Evolutionary conservation across 2,888 invertebrate genomes (phyloP), one percentile per base, ranked within the genome.

Genomic region (Cryptocephalus moraei): DNA sequence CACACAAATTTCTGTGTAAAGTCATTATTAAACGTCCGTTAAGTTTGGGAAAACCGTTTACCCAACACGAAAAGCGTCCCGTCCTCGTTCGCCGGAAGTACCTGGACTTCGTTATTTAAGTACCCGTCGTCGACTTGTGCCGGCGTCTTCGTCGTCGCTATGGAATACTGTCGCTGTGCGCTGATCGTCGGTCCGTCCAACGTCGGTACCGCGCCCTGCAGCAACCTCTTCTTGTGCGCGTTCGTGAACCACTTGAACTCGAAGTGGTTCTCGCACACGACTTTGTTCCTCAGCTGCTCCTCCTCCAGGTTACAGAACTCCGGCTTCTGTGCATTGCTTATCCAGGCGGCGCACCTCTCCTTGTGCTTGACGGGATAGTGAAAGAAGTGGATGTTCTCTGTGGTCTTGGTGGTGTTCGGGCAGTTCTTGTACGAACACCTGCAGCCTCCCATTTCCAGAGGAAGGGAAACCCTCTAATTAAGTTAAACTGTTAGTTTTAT

Each of bases 281-380:
- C 77, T 67, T 79, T 75, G 57, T 80, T 80, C 52, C 74, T 73
- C 10, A 80, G 63, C 61, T 80, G 79, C 39, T 77, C 76, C 42
- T 77, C 72, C 55, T 75, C 77, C 31, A 80, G 62, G 50, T 75
- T 69, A 8, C 74, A 67, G 53, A 77, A 79, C 32, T 76, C 73
- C 14, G 73, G 66, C 56, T 74, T 73, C 8, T 71, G 68, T 2
- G 77, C 75, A 63, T 78, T 78, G 13, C 71, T 64, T 9, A 80
- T 72, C 80, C 80, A 80, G 54, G 75, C 69, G 43, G 74, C 73
- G 59, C 80, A 80, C 39, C 80, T 68, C 33, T 74, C 64, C 58
- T 72, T 74, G 49, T 80, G 76, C 64, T 76, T 78, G 3, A 79
- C 78, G 0, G 80, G 80, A 54, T 75, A 80, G 59, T 80, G 80